These are phyloP conservation scores for Rhynchomys soricoides DNA, from an alignment of 2,113 vertebrate genomes.

Conservation along the genomic window DNA sequence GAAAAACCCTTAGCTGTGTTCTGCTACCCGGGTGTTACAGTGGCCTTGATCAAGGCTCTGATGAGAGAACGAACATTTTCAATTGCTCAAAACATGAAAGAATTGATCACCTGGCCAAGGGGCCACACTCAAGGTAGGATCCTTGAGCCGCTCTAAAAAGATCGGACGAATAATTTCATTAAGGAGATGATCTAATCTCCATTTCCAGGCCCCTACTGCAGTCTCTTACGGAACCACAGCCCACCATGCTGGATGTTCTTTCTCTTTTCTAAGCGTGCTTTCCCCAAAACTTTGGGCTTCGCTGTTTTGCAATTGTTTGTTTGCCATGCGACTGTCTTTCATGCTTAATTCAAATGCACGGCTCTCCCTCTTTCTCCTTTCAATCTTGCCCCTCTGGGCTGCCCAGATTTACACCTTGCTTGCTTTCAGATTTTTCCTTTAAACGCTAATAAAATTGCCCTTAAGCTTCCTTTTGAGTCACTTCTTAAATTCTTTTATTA, in stretches of 20 bases:
- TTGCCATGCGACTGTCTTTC: neutral
- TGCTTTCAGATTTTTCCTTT: neutral
- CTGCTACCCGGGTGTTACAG: neutral
- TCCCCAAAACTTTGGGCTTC: neutral
- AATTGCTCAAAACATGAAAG: neutral
- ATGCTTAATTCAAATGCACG: neutral
- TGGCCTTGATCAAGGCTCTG: neutral
- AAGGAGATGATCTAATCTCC: neutral
- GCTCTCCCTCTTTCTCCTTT: neutral
- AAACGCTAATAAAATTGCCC: neutral
- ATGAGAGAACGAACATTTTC: neutral
- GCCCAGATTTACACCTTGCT: neutral
- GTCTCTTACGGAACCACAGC: too few species aligned
- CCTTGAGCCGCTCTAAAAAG: neutral
- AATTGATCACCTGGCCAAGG: neutral
- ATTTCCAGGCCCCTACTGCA: neutral
- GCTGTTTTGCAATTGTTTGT: accelerated
- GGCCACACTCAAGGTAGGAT: neutral
- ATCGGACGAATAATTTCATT: accelerated
- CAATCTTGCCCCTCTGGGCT: neutral
- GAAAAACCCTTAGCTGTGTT: accelerated
- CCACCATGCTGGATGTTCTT: neutral
- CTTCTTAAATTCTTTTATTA: neutral
- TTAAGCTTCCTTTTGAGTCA: neutral
- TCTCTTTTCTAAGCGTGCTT: neutral